These are phyloP conservation scores for Gouania willdenowi DNA, from an alignment of 2,797 vertebrate genomes.

Conservation along the genomic window DNA sequence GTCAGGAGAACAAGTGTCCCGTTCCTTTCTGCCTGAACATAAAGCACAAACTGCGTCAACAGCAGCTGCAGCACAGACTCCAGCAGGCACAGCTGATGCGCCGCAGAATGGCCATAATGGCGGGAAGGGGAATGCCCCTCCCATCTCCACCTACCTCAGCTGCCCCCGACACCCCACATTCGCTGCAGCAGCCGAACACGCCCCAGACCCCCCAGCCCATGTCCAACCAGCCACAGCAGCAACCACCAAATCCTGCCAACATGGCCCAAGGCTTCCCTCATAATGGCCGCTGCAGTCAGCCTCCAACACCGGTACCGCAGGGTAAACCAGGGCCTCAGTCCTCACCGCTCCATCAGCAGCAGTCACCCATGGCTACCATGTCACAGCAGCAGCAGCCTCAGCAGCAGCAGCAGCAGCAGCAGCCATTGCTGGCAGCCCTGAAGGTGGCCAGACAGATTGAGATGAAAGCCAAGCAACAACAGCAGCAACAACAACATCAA, in stretches of 20 bases:
- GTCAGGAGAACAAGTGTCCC: constrained; percentile 99
- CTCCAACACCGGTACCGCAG: constrained; percentile 80
- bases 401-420: constrained; percentile 54
- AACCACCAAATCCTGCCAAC: constrained; percentile 76
- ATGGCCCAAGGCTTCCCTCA: constrained; percentile 84
- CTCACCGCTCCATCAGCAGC: constrained; percentile 81
- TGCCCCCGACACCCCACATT: constrained; percentile 88
- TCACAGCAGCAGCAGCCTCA: constrained; percentile 72
- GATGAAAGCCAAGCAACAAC: constrained; percentile 82
- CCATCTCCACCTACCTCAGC: constrained; percentile 95
- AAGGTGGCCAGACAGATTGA: constrained; percentile 91
- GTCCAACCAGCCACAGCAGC: constrained; percentile 75
- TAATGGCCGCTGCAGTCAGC: constrained; percentile 85
- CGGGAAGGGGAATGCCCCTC: constrained; percentile 90
- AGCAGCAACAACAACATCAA: too few relatives aligned
- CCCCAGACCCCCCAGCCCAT: constrained; percentile 89
- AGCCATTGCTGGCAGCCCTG: constrained; percentile 78
- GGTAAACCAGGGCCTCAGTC: constrained; percentile 85
- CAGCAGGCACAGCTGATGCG: constrained; percentile 98
- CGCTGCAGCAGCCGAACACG: constrained; percentile 86
- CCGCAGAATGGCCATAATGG: constrained; percentile 98
- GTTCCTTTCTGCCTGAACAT: constrained; percentile 99
- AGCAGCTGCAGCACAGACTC: constrained; percentile 96
- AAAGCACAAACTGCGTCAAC: constrained; percentile 98
- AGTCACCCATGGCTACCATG: constrained; percentile 83